Evolutionary conservation across 1,140 invertebrate genomes (phyloP).

Genomic region (Brachionus rotundiformis): DNA sequence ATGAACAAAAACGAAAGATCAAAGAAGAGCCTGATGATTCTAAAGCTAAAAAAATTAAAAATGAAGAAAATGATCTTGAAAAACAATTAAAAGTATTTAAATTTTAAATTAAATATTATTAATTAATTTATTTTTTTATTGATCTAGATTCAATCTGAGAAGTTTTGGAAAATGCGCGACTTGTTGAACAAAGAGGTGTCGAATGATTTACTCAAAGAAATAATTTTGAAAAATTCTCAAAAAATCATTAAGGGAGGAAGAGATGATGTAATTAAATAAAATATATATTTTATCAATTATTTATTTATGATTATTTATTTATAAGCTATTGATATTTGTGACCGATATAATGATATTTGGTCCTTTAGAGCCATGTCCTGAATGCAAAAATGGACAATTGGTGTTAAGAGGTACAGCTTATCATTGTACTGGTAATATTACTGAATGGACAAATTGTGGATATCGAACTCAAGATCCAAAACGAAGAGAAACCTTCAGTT

Average conservation of each 20-base stretch:
- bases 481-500: conserved; percentile 70
- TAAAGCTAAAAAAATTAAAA: conserved; percentile 60
- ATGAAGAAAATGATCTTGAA: conserved; percentile 60
- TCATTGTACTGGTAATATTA: conserved; percentile 76
- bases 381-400: conserved; percentile 69
- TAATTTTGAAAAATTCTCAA: conserved; percentile 73
- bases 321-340: conserved; percentile 19
- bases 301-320: background rate
- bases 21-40: conserved; percentile 56
- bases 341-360: conserved; percentile 80
- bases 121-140: background rate
- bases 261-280: conserved; percentile 68
- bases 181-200: conserved; percentile 64
- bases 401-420: conserved; percentile 75
- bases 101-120: background rate
- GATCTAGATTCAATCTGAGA: conserved; percentile 29
- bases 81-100: conserved; percentile 57
- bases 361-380: conserved; percentile 73
- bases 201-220: conserved; percentile 65
- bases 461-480: conserved; percentile 74
- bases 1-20: conserved; percentile 53
- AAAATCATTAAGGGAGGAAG: conserved; percentile 71
- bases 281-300: background rate
- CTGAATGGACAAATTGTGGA: conserved; percentile 86
- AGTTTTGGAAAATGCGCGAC: conserved; percentile 73